Conservation (phyloP, 2,113 vertebrate genomes). For the Sprattus sprattus region DNA sequence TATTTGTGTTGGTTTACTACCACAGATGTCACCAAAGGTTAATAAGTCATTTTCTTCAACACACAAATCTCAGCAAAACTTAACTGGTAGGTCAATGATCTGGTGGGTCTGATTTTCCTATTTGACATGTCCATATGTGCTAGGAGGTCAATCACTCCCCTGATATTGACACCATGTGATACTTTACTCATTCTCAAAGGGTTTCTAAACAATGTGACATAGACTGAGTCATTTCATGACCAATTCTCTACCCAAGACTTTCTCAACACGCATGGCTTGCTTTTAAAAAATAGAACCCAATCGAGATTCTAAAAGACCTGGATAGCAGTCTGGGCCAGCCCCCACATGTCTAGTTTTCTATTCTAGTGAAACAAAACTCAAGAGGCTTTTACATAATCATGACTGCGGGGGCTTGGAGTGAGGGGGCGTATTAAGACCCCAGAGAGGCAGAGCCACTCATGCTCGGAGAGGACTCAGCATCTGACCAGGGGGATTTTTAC, state of each 20-base stretch:
- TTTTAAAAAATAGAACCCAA: background rate
- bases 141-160: background rate
- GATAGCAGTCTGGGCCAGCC: background rate
- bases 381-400: conserved; percentile 9
- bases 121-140: background rate
- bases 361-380: conserved; percentile 68
- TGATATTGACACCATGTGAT: background rate
- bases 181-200: background rate
- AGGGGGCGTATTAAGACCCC: background rate
- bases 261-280: background rate
- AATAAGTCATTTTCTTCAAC: background rate
- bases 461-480: background rate
- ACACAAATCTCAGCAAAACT: background rate
- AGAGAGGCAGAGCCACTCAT: conserved; percentile 32
- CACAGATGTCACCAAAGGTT: background rate
- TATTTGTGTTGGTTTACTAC: background rate
- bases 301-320: conserved; percentile 1
- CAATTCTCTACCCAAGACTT: background rate
- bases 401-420: background rate
- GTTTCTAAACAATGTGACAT: background rate
- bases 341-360: conserved; percentile 50
- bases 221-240: background rate
- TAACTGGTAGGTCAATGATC: background rate
- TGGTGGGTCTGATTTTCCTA: too few relatives aligned
- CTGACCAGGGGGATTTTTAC: conserved; percentile 45